Conservation (phyloP, 2,113 vertebrate species). For the Fregata magnificens region DNA sequence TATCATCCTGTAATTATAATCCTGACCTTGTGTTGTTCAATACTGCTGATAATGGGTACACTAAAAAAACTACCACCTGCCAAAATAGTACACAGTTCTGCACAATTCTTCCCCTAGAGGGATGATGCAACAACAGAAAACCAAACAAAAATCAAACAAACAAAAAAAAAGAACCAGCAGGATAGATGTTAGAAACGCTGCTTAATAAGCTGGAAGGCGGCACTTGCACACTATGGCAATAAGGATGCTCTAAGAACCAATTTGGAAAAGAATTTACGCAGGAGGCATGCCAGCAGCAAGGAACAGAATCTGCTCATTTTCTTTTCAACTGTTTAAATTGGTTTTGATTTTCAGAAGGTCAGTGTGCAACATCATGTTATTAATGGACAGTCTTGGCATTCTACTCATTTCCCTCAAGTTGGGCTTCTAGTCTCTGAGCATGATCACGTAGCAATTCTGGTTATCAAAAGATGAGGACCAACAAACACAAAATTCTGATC, state of each 20-base stretch:
- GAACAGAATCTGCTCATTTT: not conserved
- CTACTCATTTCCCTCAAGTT: not conserved
- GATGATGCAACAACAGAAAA: not conserved
- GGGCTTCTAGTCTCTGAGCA: not conserved
- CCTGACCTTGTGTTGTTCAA: not conserved
- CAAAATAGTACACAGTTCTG: not conserved
- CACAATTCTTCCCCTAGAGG: not conserved
- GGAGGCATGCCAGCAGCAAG: not conserved
- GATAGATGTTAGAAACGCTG: not conserved
- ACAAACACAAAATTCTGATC: not conserved
- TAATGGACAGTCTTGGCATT: not conserved
- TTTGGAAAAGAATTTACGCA: not conserved
- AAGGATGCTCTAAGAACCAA: not conserved
- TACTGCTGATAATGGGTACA: not conserved
- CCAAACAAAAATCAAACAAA: not conserved
- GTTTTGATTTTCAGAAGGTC: not conserved
- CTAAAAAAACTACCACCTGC: not conserved
- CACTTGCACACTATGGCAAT: not conserved
- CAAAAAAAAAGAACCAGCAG: not conserved
- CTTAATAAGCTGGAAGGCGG: not conserved
- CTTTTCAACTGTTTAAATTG: not conserved
- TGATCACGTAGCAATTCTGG: not conserved
- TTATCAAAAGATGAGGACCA: not conserved
- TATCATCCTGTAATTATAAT: not conserved
- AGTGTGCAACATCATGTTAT: not conserved